These are phyloP conservation scores for Apamea epomidion DNA, from an alignment of 2,888 invertebrate species.

Conservation along the genomic window DNA sequence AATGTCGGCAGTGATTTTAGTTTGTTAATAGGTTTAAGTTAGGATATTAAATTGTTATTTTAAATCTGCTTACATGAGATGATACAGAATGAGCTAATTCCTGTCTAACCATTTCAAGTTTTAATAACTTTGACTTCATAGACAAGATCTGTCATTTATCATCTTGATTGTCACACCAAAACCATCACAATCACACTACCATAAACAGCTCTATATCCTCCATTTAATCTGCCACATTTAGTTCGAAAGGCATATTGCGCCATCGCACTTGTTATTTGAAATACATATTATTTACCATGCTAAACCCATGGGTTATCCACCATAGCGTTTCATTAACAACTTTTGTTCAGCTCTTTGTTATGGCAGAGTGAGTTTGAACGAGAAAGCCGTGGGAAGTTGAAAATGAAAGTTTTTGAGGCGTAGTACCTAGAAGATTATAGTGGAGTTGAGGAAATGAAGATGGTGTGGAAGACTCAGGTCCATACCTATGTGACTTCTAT, in stretches of 20 bases:
- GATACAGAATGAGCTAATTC: too few relatives aligned
- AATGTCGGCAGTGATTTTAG: not conserved
- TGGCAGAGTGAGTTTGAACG: conserved; percentile 67
- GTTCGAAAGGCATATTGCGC: conserved; percentile 80
- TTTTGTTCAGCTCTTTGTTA: conserved; percentile 66
- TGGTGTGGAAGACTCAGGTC: not conserved
- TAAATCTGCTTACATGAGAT: not conserved
- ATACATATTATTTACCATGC: conserved; percentile 81
- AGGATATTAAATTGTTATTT: not conserved
- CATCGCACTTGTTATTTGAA: conserved; percentile 84
- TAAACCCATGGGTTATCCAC: conserved; percentile 60
- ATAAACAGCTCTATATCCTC: conserved; percentile 1
- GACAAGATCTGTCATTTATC: too few relatives aligned
- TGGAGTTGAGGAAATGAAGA: not conserved
- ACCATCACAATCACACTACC: conserved; percentile 26
- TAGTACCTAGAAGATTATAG: conserved; percentile 10
- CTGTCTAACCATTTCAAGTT: too few relatives aligned
- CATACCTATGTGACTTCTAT: not conserved
- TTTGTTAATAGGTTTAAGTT: not conserved
- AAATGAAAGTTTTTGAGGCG: conserved; percentile 67
- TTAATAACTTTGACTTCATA: too few relatives aligned
- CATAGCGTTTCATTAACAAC: conserved; percentile 70
- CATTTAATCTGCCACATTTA: conserved; percentile 62
- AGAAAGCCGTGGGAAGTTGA: conserved; percentile 78
- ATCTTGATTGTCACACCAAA: conserved; percentile 46